Conservation (phyloP, 2,797 vertebrate species). For the Falco naumanni region DNA sequence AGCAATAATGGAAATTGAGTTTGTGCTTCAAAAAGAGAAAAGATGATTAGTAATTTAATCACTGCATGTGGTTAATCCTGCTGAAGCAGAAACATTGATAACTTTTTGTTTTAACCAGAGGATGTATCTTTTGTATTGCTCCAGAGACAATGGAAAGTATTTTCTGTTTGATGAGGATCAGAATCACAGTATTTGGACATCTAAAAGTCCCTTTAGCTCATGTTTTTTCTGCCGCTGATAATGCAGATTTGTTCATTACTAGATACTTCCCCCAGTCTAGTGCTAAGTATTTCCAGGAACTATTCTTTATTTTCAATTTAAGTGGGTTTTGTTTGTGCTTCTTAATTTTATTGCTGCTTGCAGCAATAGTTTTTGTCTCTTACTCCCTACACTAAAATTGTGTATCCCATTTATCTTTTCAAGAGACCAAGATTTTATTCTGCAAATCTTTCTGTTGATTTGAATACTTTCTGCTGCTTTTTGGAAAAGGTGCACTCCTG, state of each 20-base stretch:
- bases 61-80: neutral
- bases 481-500: neutral
- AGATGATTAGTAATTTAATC: neutral
- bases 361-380: neutral
- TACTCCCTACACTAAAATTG: neutral
- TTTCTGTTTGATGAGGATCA: neutral
- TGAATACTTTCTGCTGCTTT: neutral
- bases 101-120: neutral
- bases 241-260: neutral
- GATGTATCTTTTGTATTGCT: neutral
- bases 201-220: neutral
- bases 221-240: neutral
- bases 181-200: neutral
- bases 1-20: neutral
- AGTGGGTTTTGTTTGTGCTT: neutral
- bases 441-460: neutral
- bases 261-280: neutral
- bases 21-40: neutral
- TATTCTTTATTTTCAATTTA: neutral
- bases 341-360: neutral
- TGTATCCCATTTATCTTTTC: neutral
- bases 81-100: neutral
- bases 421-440: neutral
- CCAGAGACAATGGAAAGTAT: neutral
- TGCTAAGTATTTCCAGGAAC: neutral